phyloP scores from a whole-genome alignment of 1,140 invertebrate genomes.

The Dryas iulia region DNA sequence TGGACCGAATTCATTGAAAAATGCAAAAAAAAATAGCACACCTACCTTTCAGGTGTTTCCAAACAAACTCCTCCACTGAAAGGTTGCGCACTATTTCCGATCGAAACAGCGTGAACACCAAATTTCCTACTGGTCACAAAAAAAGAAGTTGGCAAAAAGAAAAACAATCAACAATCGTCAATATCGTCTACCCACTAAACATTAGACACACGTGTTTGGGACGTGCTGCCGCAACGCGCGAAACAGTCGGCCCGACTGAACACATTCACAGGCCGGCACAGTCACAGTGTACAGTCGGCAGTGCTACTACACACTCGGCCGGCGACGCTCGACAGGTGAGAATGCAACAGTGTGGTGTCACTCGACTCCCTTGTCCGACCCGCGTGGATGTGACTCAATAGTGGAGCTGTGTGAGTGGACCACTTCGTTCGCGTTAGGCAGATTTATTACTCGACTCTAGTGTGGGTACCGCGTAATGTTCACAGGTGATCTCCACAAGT shows the following conservation, averaged over 20 bases:
- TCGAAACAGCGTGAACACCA: slow-evolving; percentile 58
- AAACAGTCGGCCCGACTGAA: slow-evolving; percentile 37
- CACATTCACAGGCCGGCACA: slow-evolving; percentile 55
- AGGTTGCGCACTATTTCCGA: slow-evolving; percentile 71
- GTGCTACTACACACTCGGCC: slow-evolving; percentile 52
- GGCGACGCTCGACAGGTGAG: slow-evolving; percentile 72
- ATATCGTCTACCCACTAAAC: slow-evolving; percentile 64
- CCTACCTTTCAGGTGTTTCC: slow-evolving; percentile 75
- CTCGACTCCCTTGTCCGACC: slow-evolving; percentile 49
- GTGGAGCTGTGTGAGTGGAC: slow-evolving; percentile 63
- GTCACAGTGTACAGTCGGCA: slow-evolving; percentile 34
- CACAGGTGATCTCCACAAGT: slow-evolving; percentile 74
- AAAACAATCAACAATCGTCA: no score
- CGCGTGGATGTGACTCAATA: slow-evolving; percentile 66
- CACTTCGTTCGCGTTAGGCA: slow-evolving; percentile 69
- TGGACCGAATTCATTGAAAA: slow-evolving; percentile 56
- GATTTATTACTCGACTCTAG: slow-evolving; percentile 59
- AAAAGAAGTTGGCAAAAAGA: no score
- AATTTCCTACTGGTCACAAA: slow-evolving; percentile 40
- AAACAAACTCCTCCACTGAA: slow-evolving; percentile 61
- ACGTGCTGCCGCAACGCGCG: slow-evolving; percentile 61
- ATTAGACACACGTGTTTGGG: slow-evolving; percentile 50
- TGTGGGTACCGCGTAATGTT: slow-evolving; percentile 46
- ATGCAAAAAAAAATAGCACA: slow-evolving; percentile 28
- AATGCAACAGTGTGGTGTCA: slow-evolving; percentile 71